Base-by-base conservation (phyloP, 2,113 vertebrate genomes). In the Dascyllus trimaculatus region DNA sequence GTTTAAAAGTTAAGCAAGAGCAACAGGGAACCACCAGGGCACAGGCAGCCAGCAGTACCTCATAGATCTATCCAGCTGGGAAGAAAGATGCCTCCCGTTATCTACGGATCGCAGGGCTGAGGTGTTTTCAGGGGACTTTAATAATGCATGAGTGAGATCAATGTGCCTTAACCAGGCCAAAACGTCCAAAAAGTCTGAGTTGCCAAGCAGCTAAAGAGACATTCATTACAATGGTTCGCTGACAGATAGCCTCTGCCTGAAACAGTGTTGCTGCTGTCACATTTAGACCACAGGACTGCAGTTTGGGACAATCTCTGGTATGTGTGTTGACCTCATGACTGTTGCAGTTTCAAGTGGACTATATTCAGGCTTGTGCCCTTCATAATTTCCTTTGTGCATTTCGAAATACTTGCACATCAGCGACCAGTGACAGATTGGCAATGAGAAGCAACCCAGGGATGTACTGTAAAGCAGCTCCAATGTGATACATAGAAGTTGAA, bases 1-100 rank as follows among this genome's bases (percentile, higher is more conserved):
- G 56, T 25, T 71, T 66, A 45, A 45, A 72, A 25, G 26, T 57
- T 22, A 79, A 74, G 29, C 18, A 78, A 75, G 40, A 67, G 58
- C 40, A 68, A 35, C 25, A 54, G 40, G 19, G 45, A 80, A 45
- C 19, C 56, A 66, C n/a, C 10, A 14, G 40, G 38, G 10, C 19
- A 62, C 15, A 38, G 25, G 4, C 32, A 59, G 66, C 62, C 26
- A 29, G 46, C 52, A 52, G 63, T 62, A 22, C 18, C 53, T 73
- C 49, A 71, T 40, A 46, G 35, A 64, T 64, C 71, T 14, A 49
- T 64, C 43, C 68, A 48, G 24, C 57, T 51, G 5, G 32, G 22
- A 61, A 56, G 32, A 51, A 26, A 61, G 59, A 32, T 2, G 21
- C 57, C 40, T 73, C 40, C 43, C 38, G 18, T 63, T 78, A 57